A percentile compares a stretch with the other conserved stretches of the same genome.
These are phyloP conservation scores for Odocoileus virginianus DNA, from an alignment of 2,113 vertebrate species.

Conservation along the genomic window DNA sequence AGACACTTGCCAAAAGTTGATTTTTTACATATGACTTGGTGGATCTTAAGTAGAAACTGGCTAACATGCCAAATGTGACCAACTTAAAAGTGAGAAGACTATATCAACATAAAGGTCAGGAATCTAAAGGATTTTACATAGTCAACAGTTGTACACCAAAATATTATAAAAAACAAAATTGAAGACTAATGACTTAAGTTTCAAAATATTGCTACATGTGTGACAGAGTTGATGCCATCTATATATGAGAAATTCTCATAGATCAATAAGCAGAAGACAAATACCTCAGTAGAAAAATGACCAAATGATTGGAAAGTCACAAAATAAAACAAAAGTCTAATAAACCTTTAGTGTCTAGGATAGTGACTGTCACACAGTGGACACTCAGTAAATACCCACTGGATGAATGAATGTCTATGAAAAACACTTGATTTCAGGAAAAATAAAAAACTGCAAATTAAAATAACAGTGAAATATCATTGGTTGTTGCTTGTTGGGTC, in stretches of 20 bases:
- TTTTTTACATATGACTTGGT: not conserved
- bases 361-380: not conserved
- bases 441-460: constrained; percentile 19
- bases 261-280: not conserved
- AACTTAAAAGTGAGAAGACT: not conserved
- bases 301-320: not conserved
- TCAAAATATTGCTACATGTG: not conserved
- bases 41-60: not conserved
- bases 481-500: not conserved
- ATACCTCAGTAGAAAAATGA: not conserved
- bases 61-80: not conserved
- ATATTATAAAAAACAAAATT: not conserved
- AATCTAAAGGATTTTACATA: not conserved
- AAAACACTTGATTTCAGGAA: constrained; percentile 6
- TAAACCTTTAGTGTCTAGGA: not conserved
- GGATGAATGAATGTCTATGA: not conserved
- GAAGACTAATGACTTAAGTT: not conserved
- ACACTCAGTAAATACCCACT: not conserved
- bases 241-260: not conserved
- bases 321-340: not conserved
- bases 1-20: not conserved
- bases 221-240: not conserved
- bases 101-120: not conserved
- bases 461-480: not conserved
- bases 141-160: not conserved